These are phyloP conservation scores for Drosophila azteca DNA, from an alignment of 1,140 invertebrate genomes.

Conservation along the genomic window DNA sequence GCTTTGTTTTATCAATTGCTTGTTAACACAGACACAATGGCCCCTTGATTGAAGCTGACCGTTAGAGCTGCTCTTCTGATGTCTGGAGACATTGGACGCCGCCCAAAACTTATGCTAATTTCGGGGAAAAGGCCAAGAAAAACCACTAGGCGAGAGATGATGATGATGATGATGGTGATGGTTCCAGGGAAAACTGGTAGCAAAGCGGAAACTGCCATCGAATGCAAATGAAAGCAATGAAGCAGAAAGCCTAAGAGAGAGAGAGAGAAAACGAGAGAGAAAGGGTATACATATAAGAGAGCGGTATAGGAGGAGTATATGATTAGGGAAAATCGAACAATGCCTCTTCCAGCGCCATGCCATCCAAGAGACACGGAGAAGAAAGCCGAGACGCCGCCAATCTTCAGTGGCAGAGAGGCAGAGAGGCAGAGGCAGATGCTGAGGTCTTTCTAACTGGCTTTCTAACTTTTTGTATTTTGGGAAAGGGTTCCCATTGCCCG, in stretches of 20 bases:
- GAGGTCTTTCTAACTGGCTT: slow-evolving; percentile 37
- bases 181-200: slow-evolving; percentile 50
- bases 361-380: slow-evolving; percentile 29
- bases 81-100: slow-evolving; percentile 30
- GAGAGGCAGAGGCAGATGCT: too few species aligned
- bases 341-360: slow-evolving; percentile 31
- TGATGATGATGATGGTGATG: slow-evolving; percentile 37
- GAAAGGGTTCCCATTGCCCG: slow-evolving; percentile 57
- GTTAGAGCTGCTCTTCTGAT: slow-evolving; percentile 27
- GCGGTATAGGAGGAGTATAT: slow-evolving; percentile 56
- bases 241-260: slow-evolving; percentile 56
- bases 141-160: slow-evolving; percentile 34
- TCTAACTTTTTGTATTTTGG: slow-evolving; percentile 53
- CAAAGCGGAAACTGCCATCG: slow-evolving; percentile 43
- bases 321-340: slow-evolving; percentile 82
- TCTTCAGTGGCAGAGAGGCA: slow-evolving; percentile 6
- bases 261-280: slow-evolving; percentile 22
- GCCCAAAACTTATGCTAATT: slow-evolving; percentile 66
- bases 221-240: slow-evolving; percentile 80
- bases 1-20: slow-evolving; percentile 63
- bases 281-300: slow-evolving; percentile 3
- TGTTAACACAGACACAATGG: slow-evolving; percentile 49
- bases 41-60: slow-evolving; percentile 49
- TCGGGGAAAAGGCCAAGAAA: slow-evolving; percentile 34
- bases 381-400: slow-evolving; percentile 45